phyloP scores from a whole-genome alignment of 2,113 vertebrate species.

The Prietella phreatophila region DNA sequence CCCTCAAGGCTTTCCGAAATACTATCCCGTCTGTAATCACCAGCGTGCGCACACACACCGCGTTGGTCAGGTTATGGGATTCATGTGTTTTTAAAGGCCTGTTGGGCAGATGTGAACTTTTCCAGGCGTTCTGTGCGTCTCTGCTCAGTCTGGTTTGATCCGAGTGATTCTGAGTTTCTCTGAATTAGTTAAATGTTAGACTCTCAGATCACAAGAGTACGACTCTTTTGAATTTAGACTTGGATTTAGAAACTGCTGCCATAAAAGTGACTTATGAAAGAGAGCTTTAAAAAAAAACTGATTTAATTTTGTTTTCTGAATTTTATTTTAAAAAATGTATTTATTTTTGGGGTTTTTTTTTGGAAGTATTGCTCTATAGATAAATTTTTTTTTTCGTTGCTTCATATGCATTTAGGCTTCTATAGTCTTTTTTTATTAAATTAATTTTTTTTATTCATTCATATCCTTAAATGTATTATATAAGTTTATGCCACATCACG shows the following conservation, averaged over 20 bases:
- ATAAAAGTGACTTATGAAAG: background rate
- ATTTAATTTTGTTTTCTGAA: background rate
- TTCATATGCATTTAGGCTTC: too few species aligned
- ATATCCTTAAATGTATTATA: too few species aligned
- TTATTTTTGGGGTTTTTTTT: too few species aligned
- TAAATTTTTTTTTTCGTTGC: too few species aligned
- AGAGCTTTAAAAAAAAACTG: background rate
- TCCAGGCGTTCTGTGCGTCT: background rate
- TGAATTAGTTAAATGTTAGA: background rate
- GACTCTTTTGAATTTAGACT: background rate
- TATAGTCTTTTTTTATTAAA: too few species aligned
- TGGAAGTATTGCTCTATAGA: background rate
- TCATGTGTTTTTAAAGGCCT: constrained; percentile 18
- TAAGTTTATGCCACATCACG: too few species aligned
- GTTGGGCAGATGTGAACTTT: constrained; percentile 29
- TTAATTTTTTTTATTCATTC: too few species aligned
- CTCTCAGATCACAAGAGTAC: background rate
- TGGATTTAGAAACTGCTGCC: background rate
- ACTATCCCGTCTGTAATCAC: constrained; percentile 16
- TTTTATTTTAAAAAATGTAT: background rate
- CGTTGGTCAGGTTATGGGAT: constrained; percentile 9
- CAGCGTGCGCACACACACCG: background rate
- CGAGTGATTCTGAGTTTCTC: background rate
- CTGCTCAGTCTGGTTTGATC: background rate
- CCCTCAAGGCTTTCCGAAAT: constrained; percentile 36